Evolutionary conservation across 2,888 invertebrate genomes (phyloP).

Genomic region (Synanthedon tipuliformis): DNA sequence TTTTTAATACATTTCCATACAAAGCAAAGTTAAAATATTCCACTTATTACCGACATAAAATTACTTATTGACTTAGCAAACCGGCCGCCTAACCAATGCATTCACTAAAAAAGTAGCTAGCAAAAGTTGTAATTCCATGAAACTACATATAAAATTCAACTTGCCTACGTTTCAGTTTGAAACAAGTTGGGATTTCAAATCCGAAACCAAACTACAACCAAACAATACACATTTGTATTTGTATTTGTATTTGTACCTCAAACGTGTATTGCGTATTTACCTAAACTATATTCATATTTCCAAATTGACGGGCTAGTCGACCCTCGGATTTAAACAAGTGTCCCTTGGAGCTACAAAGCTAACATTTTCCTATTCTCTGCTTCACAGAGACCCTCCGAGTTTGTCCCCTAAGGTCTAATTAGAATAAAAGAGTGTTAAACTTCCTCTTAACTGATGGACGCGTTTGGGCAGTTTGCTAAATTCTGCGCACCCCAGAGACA

Average conservation of each 20-base stretch:
- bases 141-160: too few species aligned
- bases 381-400: conserved; percentile 28
- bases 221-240: neutral
- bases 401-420: conserved; percentile 46
- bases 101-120: too few species aligned
- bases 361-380: conserved; percentile 26
- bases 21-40: too few species aligned
- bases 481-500: conserved; percentile 12
- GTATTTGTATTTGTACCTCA: too few species aligned
- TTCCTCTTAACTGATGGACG: conserved; percentile 40
- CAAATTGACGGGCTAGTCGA: conserved; percentile 18
- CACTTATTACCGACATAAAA: too few species aligned
- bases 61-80: too few species aligned
- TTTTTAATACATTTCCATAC: too few species aligned
- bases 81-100: too few species aligned
- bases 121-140: too few species aligned
- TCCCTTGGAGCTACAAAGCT: conserved; percentile 24
- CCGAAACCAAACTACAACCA: neutral
- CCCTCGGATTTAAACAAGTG: conserved; percentile 33
- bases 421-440: conserved; percentile 62
- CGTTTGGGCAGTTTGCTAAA: conserved; percentile 28
- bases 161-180: neutral
- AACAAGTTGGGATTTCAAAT: neutral
- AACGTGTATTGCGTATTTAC: neutral
- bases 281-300: conserved; percentile 9